Evolutionary conservation across 2,113 vertebrate species (phyloP).

Genomic region (Xiphophorus maculatus): DNA sequence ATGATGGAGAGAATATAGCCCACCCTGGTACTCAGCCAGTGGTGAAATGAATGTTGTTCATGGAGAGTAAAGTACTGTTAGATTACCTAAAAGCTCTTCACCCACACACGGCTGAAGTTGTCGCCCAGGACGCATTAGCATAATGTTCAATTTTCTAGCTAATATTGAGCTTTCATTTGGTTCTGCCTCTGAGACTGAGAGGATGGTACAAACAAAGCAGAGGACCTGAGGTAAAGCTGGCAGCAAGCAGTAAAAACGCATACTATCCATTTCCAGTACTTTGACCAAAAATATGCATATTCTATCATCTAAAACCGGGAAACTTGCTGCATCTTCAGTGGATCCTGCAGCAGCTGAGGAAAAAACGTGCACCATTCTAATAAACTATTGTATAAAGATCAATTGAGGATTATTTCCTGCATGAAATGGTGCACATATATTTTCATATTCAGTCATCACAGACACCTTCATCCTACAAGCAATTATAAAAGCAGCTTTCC

Average conservation of each 20-base stretch:
- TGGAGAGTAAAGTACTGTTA: constrained; percentile 47
- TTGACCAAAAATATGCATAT: not conserved
- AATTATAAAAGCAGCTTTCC: constrained; percentile 40
- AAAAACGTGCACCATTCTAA: constrained; percentile 23
- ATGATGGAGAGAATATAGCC: constrained; percentile 72
- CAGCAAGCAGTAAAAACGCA: constrained; percentile 11
- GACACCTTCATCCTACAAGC: constrained; percentile 53
- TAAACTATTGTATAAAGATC: constrained; percentile 23
- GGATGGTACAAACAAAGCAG: constrained; percentile 16
- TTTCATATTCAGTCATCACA: constrained; percentile 45
- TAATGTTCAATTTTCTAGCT: constrained; percentile 59
- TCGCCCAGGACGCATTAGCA: constrained; percentile 53
- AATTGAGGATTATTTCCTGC: constrained; percentile 23
- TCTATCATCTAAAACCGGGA: constrained; percentile 8
- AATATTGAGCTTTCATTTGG: constrained; percentile 45
- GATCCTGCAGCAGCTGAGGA: constrained; percentile 11
- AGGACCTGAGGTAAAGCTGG: not conserved
- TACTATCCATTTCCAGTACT: constrained; percentile 15
- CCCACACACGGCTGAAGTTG: constrained; percentile 40
- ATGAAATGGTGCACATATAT: not conserved
- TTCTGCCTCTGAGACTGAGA: constrained; percentile 27
- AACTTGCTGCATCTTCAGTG: constrained; percentile 8
- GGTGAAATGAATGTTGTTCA: constrained; percentile 55
- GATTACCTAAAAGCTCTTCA: constrained; percentile 51
- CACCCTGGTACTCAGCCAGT: constrained; percentile 53